phyloP scores from a whole-genome alignment of 2,113 vertebrate species.

The Sarotherodon lohbergeri region DNA sequence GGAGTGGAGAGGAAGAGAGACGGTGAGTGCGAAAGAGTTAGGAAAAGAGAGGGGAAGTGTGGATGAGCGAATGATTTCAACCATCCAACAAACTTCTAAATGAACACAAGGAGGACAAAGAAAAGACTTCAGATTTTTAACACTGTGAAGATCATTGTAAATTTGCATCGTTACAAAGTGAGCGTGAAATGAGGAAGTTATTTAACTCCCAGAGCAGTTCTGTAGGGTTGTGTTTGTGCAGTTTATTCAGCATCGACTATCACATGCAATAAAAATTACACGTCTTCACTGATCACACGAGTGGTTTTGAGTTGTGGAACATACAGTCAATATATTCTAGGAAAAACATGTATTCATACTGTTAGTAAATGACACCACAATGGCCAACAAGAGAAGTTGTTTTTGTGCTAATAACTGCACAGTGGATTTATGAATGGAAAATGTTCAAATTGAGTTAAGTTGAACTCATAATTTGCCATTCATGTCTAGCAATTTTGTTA shows the following conservation, averaged over 20 bases:
- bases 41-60: conserved; percentile 10
- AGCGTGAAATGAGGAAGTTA: not conserved
- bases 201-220: not conserved
- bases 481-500: not conserved
- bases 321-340: not conserved
- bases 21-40: not conserved
- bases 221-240: not conserved
- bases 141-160: not conserved
- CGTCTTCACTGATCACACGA: not conserved
- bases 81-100: not conserved
- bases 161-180: not conserved
- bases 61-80: not conserved
- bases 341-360: not conserved
- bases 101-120: not conserved
- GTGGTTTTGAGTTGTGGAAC: not conserved
- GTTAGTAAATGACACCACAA: not conserved
- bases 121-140: not conserved
- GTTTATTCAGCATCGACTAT: not conserved
- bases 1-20: conserved; percentile 12
- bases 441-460: not conserved
- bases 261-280: not conserved
- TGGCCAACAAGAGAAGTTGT: not conserved
- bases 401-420: not conserved
- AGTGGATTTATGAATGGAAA: not conserved
- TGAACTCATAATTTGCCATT: not conserved